Evolutionary conservation across 2,888 invertebrate genomes (phyloP), one percentile per base, ranked within the genome.

Genomic region (Archips crataeganus): DNA sequence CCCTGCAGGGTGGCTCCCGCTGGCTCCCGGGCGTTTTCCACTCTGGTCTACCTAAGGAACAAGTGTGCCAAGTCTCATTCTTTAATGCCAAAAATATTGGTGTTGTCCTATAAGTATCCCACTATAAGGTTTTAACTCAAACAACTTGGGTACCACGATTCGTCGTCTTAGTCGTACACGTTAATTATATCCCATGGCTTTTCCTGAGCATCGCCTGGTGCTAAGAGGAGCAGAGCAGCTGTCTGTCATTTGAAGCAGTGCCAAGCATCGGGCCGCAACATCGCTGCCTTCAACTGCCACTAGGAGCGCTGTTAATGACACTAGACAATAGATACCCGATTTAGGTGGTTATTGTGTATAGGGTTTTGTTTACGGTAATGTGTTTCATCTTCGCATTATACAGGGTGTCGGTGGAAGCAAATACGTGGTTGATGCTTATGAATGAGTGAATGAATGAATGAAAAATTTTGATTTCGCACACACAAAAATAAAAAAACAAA

Each of bases 191-290:
- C 10, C 3, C 45, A 11, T 10, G 9, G 11, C 3, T 47, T 47
- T 11, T 47, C 45, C 13, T 13, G 2, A 8, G 8, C 34, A 36
- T 39, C 2, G 6, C 42, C n/a, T 15, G 39, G 61, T 36, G 36
- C 66, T 9, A 4, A 61, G 66, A n/a, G 45, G 67, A 72, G 6
- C n/a, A 62, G 6, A 39, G 36, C 68, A 63, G 57, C 63, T 68
- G 72, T 73, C 68, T 59, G 47, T 68, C 72, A 68, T 73, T 73
- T 54, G 63, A 68, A 59, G 45, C 62, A 62, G 36, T 57, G 68
- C 67, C 54, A 57, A 71, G 36, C 47, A 47, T 32, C n/a, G 59
- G 68, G 57, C 54, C 67, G 49, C 10, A 68, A 47, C 39, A 15
- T 62, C 62, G 32, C 34, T 60, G 63, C n/a, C 60, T 13, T 63